Conservation (phyloP, 2,888 invertebrate species). For the Rhogogaster chlorosoma region DNA sequence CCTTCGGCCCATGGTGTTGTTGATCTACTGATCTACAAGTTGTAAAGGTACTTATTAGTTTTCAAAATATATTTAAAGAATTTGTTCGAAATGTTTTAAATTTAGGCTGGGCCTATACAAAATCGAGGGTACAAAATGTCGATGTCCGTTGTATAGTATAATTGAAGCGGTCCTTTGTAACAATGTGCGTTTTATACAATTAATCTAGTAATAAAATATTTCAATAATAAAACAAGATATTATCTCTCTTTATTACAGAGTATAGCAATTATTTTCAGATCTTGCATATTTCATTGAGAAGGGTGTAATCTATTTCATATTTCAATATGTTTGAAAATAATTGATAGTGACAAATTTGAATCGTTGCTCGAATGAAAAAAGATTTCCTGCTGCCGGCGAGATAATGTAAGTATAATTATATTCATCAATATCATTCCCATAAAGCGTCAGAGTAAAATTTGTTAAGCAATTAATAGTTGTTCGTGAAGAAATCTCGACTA, state of each 20-base stretch:
- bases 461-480: neutral
- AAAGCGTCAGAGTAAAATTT: neutral
- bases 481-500: neutral
- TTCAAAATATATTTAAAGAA: neutral
- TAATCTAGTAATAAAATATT: slow-evolving; percentile 74
- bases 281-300: neutral
- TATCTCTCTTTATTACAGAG: neutral
- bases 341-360: too few species aligned
- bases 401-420: neutral
- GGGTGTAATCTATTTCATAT: neutral
- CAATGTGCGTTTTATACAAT: slow-evolving; percentile 75
- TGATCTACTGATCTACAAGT: neutral
- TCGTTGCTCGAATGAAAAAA: too few species aligned
- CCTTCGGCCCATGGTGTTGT: neutral
- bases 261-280: neutral
- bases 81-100: slow-evolving; percentile 46
- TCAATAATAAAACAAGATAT: slow-evolving; percentile 29
- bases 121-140: slow-evolving; percentile 69
- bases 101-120: slow-evolving; percentile 73
- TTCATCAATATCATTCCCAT: too few species aligned
- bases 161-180: slow-evolving; percentile 70
- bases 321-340: too few species aligned
- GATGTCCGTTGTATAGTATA: slow-evolving; percentile 69
- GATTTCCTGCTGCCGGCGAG: too few species aligned
- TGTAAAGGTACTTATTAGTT: slow-evolving; percentile 9